Conservation (phyloP, 2,113 vertebrate species). For the Prunella himalayana region DNA sequence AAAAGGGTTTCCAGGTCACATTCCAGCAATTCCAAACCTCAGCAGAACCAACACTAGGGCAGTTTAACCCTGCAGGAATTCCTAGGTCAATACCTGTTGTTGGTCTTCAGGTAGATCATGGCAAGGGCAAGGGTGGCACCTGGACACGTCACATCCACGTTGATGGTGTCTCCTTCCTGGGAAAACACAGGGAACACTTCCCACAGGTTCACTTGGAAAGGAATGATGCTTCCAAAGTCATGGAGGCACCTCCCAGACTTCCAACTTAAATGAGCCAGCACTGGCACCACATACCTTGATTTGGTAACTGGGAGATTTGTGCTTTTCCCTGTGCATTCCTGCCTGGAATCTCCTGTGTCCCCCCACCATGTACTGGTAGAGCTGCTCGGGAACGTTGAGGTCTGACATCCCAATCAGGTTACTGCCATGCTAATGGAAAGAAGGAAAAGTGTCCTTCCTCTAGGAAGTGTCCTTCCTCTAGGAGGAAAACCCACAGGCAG, state of each 20-base stretch:
- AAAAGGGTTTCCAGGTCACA: background rate
- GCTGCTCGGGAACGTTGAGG: conserved; percentile 94
- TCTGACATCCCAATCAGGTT: conserved; percentile 98
- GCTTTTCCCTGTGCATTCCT: conserved; percentile 89
- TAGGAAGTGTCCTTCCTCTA: background rate
- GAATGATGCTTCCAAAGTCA: background rate
- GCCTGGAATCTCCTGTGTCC: conserved; percentile 89
- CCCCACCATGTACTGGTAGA: conserved; percentile 99
- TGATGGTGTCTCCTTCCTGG: conserved; percentile 97
- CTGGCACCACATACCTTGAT: conserved; percentile 80
- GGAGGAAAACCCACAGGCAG: background rate
- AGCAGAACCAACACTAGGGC: background rate
- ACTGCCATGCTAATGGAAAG: conserved; percentile 85
- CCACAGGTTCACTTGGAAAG: background rate
- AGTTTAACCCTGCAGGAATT: background rate
- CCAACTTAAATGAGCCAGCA: background rate
- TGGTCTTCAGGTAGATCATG: conserved; percentile 99
- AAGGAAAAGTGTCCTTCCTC: no score
- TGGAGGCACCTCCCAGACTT: background rate
- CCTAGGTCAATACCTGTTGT: conserved; percentile 84
- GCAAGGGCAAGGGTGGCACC: conserved; percentile 94
- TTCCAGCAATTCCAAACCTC: background rate
- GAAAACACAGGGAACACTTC: background rate
- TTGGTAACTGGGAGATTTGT: conserved; percentile 97
- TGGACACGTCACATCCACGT: conserved; percentile 95